Evolutionary conservation across 2,797 vertebrate genomes (phyloP).

Genomic region (Poeciliopsis turneri): DNA sequence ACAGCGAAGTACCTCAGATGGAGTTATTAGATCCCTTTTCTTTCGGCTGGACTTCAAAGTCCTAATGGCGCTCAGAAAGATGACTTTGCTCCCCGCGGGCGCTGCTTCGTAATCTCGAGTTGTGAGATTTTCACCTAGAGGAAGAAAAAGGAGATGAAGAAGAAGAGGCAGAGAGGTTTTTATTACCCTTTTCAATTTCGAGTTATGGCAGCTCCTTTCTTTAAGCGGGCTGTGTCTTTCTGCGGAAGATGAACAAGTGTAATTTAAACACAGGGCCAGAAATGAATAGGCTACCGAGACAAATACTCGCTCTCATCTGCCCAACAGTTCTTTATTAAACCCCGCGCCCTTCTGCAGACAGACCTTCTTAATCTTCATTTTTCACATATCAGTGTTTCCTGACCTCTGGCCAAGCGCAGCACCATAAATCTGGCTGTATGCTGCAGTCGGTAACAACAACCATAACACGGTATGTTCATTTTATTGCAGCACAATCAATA

Average conservation of each 20-base stretch:
- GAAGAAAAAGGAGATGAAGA: constrained; percentile 18
- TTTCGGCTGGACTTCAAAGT: constrained; percentile 42
- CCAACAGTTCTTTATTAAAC: constrained; percentile 39
- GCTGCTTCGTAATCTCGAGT: constrained; percentile 27
- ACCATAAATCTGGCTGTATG: constrained; percentile 17
- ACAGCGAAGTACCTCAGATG: constrained; percentile 5
- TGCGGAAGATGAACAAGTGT: constrained; percentile 24
- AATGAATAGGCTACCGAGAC: constrained; percentile 24
- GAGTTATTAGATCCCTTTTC: constrained; percentile 50
- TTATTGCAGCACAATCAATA: constrained; percentile 21
- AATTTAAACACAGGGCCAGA: constrained; percentile 19
- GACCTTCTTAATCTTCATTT: constrained; percentile 31
- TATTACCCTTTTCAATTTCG: constrained; percentile 40
- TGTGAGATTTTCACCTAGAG: constrained; percentile 29
- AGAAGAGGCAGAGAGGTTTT: constrained; percentile 24
- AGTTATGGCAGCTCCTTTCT: constrained; percentile 22
- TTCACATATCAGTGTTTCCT: constrained; percentile 26
- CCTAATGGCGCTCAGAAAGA: constrained; percentile 18
- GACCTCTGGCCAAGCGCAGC: constrained; percentile 22
- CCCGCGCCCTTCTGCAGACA: constrained; percentile 11
- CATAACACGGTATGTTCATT: constrained; percentile 18
- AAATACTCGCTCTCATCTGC: constrained; percentile 14
- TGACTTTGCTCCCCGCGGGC: constrained; percentile 29
- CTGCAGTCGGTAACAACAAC: constrained; percentile 6
- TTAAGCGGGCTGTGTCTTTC: constrained; percentile 9